These are phyloP conservation scores for Euproctis similis DNA, from an alignment of 2,888 invertebrate genomes.

Conservation along the genomic window DNA sequence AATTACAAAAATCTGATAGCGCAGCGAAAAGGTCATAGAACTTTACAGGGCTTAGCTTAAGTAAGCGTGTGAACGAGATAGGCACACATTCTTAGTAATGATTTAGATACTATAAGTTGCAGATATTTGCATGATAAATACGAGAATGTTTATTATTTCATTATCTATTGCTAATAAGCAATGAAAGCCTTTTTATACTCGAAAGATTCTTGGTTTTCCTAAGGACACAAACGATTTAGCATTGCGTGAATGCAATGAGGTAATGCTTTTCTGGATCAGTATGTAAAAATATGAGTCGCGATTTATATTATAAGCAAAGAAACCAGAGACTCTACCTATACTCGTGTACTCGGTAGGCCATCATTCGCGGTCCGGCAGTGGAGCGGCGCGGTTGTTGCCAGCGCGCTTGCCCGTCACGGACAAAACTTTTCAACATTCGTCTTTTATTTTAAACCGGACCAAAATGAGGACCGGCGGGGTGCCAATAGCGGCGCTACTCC, in stretches of 20 bases:
- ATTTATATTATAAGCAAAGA: no score
- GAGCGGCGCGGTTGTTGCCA: slow-evolving; percentile 54
- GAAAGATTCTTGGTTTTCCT: no score
- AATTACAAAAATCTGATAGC: slow-evolving; percentile 49
- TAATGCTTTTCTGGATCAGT: slow-evolving; percentile 25
- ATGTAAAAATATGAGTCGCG: slow-evolving; percentile 35
- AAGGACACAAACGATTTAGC: no score
- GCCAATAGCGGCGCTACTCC: slow-evolving; percentile 40
- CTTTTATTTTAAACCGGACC: slow-evolving; percentile 21
- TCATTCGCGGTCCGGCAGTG: slow-evolving; percentile 60
- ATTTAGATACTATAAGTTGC: slow-evolving; percentile 11
- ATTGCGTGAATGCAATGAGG: no score
- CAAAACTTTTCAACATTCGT: slow-evolving; percentile 47
- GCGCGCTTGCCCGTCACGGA: slow-evolving; percentile 39
- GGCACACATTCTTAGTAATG: slow-evolving; percentile 13
- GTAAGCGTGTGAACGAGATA: slow-evolving; percentile 27
- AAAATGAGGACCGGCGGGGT: slow-evolving; percentile 52
- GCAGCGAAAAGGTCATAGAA: slow-evolving; percentile 65
- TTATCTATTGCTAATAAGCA: no score
- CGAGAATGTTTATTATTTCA: no score
- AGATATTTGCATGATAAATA: slow-evolving; percentile 16
- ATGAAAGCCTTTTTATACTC: no score
- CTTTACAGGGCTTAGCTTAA: slow-evolving; percentile 53
- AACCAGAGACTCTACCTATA: slow-evolving; percentile 6
- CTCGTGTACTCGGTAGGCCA: slow-evolving; percentile 8